Base-by-base conservation (phyloP, 2,888 invertebrate genomes). In the Aphidoletes aphidimyza region DNA sequence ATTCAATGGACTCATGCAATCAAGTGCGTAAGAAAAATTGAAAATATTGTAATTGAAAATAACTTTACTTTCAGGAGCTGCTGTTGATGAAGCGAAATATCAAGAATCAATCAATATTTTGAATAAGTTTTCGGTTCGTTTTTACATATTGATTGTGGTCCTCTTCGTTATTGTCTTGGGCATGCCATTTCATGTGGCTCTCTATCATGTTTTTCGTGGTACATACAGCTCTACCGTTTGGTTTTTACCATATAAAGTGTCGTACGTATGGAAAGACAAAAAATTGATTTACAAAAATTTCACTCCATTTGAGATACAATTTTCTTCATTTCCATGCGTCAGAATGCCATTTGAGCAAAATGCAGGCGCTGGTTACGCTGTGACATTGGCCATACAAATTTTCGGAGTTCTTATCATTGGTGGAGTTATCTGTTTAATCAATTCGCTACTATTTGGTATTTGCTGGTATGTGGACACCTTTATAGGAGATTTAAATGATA, bases 241-340 rank as follows among this genome's bases (percentile, higher is more conserved):
- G 54, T 54, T 54, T 26, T 54, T 54, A 26, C 54, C 54, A 22
- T 54, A 54, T 54, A 54, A 54, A 54, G 26, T n/a, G 6, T 26
- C 26, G 54, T 54, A 54, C 26, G 54, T 54, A 54, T 54, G 54
- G 54, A 54, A 54, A 54, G 11, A 49, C 3, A 22, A 22, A 54
- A 54, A 19, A 54, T 54, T 54, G 54, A 26, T 22, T 26, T 22
- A 54, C 5, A 47, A 47, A 47, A 42, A 42, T 42, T 42, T 42
- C 42, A 42, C n/a, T n/a, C 42, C 11, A 49, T 49, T 17, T 49
- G 49, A 54, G 6, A 17, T 5, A 19, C n/a, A 26, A 54, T 22
- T 54, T 54, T 54, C 54, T 54, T 54, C 54, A 54, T 54, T 54
- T 54, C 54, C 54, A 54, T 54, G 19, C 54, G 54, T 54, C 54